A percentile compares a stretch with the other conserved stretches of the same genome.
Conservation (phyloP, 2,888 invertebrate genomes). For the Gortyna flavago region DNA sequence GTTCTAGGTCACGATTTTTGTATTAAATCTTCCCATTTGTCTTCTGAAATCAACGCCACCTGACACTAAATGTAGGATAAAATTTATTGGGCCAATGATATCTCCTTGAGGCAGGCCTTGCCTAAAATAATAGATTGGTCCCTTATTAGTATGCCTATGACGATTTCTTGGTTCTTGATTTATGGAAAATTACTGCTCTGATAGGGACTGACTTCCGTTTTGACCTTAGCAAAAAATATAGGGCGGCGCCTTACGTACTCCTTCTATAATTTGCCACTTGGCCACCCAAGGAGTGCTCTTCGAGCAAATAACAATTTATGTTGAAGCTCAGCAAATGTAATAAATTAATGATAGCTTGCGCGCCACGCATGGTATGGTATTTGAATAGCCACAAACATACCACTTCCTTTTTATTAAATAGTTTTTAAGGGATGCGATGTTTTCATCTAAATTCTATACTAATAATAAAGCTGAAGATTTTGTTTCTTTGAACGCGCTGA, state of each 20-base stretch:
- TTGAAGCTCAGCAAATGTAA: conserved; percentile 15
- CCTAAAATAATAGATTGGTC: conserved; percentile 33
- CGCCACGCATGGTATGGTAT: conserved; percentile 12
- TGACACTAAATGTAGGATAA: conserved; percentile 19
- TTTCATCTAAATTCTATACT: background rate
- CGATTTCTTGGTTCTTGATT: conserved; percentile 53
- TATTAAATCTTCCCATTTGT: conserved; percentile 29
- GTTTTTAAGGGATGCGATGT: background rate
- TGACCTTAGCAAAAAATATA: conserved; percentile 19
- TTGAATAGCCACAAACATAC: conserved; percentile 14
- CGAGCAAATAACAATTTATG: conserved; percentile 27
- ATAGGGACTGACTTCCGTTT: conserved; percentile 31
- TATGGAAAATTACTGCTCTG: conserved; percentile 46
- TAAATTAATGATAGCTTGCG: conserved; percentile 35
- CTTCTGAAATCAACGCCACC: conserved; percentile 23
- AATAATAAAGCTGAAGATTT: too few relatives aligned
- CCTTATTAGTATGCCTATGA: conserved; percentile 51
- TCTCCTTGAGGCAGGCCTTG: conserved; percentile 32
- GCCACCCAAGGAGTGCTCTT: conserved; percentile 30
- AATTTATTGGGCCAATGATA: conserved; percentile 37
- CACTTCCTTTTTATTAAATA: conserved; percentile 5
- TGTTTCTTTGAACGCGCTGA: too few relatives aligned
- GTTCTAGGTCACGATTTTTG: conserved; percentile 29
- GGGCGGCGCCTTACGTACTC: background rate
- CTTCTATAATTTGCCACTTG: conserved; percentile 50